A percentile compares a stretch with the other conserved stretches of the same genome.
These are phyloP conservation scores for Scaptomyza tumidula DNA, from an alignment of 2,888 invertebrate species.

Conservation along the genomic window DNA sequence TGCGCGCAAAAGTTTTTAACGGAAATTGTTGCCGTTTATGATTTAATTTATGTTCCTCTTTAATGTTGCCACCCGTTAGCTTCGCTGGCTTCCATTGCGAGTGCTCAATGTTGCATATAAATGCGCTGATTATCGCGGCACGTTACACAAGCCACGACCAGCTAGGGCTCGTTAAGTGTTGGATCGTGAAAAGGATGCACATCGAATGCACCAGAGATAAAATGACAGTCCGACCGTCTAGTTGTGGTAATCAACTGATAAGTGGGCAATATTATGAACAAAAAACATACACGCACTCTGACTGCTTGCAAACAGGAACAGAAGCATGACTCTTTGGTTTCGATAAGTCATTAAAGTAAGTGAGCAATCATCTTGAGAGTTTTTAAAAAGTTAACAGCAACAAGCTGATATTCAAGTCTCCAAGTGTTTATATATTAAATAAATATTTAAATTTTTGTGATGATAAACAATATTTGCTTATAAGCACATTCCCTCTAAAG, in stretches of 20 bases:
- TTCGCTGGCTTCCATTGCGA: slow-evolving; percentile 14
- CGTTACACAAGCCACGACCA: slow-evolving; percentile 29
- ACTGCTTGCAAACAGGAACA: slow-evolving; percentile 3
- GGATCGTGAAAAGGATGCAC: slow-evolving; percentile 30
- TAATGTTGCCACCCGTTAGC: slow-evolving; percentile 51
- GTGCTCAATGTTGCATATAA: slow-evolving; percentile 69
- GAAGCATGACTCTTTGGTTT: neutral
- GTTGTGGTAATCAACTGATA: slow-evolving; percentile 50
- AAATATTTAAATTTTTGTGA: neutral
- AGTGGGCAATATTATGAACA: slow-evolving; percentile 12
- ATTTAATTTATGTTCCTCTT: slow-evolving; percentile 76
- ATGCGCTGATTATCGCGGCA: slow-evolving; percentile 69
- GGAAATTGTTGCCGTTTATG: slow-evolving; percentile 78
- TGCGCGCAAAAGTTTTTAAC: slow-evolving; percentile 52
- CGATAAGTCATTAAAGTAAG: neutral
- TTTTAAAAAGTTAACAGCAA: neutral
- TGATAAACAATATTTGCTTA: neutral
- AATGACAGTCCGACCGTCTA: slow-evolving; percentile 59
- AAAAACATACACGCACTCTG: slow-evolving; percentile 8
- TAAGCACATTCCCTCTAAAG: neutral
- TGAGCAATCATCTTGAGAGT: neutral
- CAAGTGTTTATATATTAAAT: neutral
- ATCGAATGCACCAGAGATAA: slow-evolving; percentile 34
- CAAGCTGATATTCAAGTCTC: neutral
- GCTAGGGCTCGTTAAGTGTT: slow-evolving; percentile 22